Base-by-base conservation (phyloP, 2,113 vertebrate species). In the Phodopus roborovskii region DNA sequence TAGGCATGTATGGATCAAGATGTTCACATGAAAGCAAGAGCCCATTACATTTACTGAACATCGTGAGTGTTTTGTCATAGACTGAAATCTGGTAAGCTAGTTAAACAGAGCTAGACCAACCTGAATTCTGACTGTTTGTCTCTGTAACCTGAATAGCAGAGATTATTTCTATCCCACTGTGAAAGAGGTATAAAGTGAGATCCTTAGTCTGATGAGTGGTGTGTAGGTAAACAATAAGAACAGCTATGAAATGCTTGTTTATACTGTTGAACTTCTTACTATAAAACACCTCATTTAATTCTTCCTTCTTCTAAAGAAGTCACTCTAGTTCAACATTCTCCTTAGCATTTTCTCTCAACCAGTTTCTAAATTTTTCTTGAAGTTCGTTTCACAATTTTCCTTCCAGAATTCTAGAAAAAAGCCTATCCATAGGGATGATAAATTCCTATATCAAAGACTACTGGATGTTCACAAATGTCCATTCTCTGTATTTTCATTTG, bases 361-460 rank as follows among this genome's bases (percentile, higher is more conserved):
- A 36, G 8, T 74, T 50, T 45, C 24, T 73, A 82, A 64, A 78
- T 73, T 88, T 88, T 30, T 30, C n/a, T 45, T 64, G 45, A 36
- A 58, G 20, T 83, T 64, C 26, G 28, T 86, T 83, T 88, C 17
- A 26, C 26, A 70, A 8, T 9, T 33, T 91, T 90, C 11, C 73
- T 88, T 19, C 9, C 39, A 86, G 12, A 7, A 20, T 88, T 92
- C 24, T 81, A 89, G 66, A 83, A 91, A 96, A 79, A 64, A 96
- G 39, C 17, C 8, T 64, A 4, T 75, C 6, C 5, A 64, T 19
- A 95, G 1, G 42, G 36, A 79, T 94, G 88, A 88, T 68, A 33
- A 42, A 15, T 82, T 81, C 84, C 58, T 66, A n/a, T 2, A 83
- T 77, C 13, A 39, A 36, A 71, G 39, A 88, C 7, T 81, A 16